Percentiles rank a stretch among this genome's conserved stretches.
phyloP scores from a whole-genome alignment of 2,888 invertebrate species.

The Aphidoletes aphidimyza region DNA sequence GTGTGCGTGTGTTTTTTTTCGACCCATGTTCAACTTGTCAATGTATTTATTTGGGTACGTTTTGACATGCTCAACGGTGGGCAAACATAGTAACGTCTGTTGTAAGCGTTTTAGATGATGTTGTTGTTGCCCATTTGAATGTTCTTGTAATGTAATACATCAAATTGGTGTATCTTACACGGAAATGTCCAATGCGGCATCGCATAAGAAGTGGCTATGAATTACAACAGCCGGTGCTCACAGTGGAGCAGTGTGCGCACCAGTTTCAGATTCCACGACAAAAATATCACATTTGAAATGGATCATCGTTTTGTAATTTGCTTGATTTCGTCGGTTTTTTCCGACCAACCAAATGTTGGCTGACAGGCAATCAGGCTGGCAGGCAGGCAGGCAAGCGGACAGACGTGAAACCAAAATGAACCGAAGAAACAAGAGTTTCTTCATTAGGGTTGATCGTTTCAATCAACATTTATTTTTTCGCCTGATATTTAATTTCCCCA shows the following conservation, averaged over 20 bases:
- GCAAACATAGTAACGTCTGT: too few species aligned
- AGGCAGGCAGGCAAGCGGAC: too few species aligned
- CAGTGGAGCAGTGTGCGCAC: background rate
- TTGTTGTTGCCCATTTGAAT: too few species aligned
- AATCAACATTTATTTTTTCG: too few species aligned
- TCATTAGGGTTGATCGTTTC: too few species aligned
- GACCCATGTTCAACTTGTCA: background rate
- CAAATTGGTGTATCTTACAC: background rate
- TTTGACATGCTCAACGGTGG: background rate
- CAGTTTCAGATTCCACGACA: background rate
- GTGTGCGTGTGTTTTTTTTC: background rate
- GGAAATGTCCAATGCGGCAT: background rate
- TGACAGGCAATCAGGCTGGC: too few species aligned
- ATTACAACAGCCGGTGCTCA: conserved; percentile 15
- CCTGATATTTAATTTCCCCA: too few species aligned
- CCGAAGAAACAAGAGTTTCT: too few species aligned
- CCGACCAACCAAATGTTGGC: too few species aligned
- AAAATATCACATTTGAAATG: background rate
- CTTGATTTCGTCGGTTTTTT: too few species aligned
- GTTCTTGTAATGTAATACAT: conserved; percentile 30
- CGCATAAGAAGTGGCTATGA: background rate
- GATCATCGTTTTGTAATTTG: conserved; percentile 3
- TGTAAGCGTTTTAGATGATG: too few species aligned
- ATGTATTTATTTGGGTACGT: background rate
- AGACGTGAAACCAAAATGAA: too few species aligned